Percentiles rank a stretch among this genome's conserved stretches.
Evolutionary conservation across 2,113 vertebrate genomes (phyloP).

Genomic region (Trochalopteron elliotii): DNA sequence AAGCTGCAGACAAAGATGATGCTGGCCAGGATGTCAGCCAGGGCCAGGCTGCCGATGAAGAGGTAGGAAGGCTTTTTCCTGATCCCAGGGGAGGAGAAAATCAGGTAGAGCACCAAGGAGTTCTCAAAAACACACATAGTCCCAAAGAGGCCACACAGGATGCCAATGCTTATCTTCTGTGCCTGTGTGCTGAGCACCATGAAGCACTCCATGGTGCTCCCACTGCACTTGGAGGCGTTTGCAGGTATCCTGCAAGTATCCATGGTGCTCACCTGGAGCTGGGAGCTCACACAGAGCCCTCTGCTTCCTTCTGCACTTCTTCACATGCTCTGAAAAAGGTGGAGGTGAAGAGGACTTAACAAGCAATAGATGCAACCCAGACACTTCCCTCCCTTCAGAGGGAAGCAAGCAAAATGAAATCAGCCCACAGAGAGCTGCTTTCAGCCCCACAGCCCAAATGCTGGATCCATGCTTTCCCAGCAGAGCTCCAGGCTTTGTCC

Average conservation of each 20-base stretch:
- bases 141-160: conserved; percentile 82
- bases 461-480: neutral
- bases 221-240: conserved; percentile 42
- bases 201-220: conserved; percentile 75
- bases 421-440: neutral
- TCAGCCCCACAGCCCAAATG: neutral
- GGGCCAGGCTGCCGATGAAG: conserved; percentile 87
- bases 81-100: conserved; percentile 73
- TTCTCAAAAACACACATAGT: conserved; percentile 87
- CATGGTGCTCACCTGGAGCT: conserved; percentile 23
- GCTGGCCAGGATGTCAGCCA: conserved; percentile 89
- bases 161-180: conserved; percentile 75
- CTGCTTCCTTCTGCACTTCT: neutral
- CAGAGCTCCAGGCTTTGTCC: neutral
- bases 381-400: neutral
- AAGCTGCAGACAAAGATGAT: conserved; percentile 86
- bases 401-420: neutral
- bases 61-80: conserved; percentile 86
- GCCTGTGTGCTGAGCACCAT: conserved; percentile 73
- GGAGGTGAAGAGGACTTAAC: neutral
- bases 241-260: neutral
- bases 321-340: conserved; percentile 3
- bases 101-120: conserved; percentile 79
- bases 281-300: neutral
- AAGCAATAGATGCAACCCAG: neutral